These are phyloP conservation scores for Labrus mixtus DNA, from an alignment of 2,113 vertebrate species.

Conservation along the genomic window DNA sequence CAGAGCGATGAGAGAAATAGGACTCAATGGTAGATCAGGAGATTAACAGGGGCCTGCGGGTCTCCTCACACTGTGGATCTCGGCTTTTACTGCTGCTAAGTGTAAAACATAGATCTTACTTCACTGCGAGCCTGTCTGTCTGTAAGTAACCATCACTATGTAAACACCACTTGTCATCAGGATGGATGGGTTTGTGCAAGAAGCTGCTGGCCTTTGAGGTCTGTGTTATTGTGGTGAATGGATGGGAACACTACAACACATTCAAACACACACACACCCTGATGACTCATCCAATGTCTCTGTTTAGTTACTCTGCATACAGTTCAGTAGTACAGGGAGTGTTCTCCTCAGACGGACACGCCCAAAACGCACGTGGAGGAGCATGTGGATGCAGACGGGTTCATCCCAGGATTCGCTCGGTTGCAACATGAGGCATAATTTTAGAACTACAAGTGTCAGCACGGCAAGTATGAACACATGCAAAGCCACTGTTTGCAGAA, in stretches of 20 bases:
- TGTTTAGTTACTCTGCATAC: slow-evolving; percentile 51
- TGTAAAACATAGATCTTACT: slow-evolving; percentile 47
- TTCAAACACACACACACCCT: slow-evolving; percentile 47
- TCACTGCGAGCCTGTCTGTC: slow-evolving; percentile 26
- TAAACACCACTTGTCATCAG: slow-evolving; percentile 58
- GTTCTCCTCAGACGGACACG: slow-evolving; percentile 30
- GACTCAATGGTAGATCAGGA: slow-evolving; percentile 23
- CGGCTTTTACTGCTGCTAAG: slow-evolving; percentile 29
- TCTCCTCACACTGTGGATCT: neutral
- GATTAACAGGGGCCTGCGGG: slow-evolving; percentile 12
- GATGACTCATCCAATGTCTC: slow-evolving; percentile 64
- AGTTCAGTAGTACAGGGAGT: slow-evolving; percentile 23
- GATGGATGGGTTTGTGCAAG: slow-evolving; percentile 51
- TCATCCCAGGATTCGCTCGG: slow-evolving; percentile 26
- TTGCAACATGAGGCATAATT: slow-evolving; percentile 30
- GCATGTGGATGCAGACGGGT: slow-evolving; percentile 38
- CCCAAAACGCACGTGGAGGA: slow-evolving; percentile 39
- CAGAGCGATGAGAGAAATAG: slow-evolving; percentile 31
- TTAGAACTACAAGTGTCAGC: slow-evolving; percentile 26
- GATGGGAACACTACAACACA: slow-evolving; percentile 38
- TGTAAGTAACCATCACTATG: slow-evolving; percentile 56
- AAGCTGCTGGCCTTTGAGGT: slow-evolving; percentile 52
- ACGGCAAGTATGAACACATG: neutral
- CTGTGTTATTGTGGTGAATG: slow-evolving; percentile 67
- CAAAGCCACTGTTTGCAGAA: neutral